Evolutionary conservation across 2,797 vertebrate genomes (phyloP).

Genomic region (Astyanax mexicanus): DNA sequence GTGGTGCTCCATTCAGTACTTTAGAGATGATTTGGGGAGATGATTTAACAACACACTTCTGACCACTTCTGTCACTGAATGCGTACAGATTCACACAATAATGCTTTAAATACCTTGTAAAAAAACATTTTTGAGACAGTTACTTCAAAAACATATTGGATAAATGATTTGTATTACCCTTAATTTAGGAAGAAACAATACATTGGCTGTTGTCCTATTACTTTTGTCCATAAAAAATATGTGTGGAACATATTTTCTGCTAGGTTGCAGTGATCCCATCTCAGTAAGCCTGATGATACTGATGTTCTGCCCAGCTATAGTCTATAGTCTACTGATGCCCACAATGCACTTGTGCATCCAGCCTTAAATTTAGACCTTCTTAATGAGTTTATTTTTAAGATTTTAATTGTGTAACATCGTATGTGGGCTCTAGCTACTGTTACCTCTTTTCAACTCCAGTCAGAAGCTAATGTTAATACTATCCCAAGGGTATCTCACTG

Average conservation of each 20-base stretch:
- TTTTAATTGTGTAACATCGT: background rate
- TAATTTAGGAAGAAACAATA: too few relatives aligned
- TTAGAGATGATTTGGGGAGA: too few relatives aligned
- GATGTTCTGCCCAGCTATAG: background rate
- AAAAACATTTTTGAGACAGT: too few relatives aligned
- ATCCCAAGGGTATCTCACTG: background rate
- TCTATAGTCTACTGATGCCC: background rate
- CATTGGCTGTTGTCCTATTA: too few relatives aligned
- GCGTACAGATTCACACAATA: too few relatives aligned
- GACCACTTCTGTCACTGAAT: too few relatives aligned
- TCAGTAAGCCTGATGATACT: background rate
- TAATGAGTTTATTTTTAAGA: background rate
- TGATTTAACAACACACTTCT: too few relatives aligned
- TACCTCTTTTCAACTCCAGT: background rate
- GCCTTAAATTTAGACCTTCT: background rate
- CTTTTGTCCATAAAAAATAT: too few relatives aligned
- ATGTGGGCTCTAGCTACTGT: background rate
- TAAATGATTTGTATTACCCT: too few relatives aligned
- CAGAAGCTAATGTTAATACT: constrained; percentile 10
- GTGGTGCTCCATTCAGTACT: too few relatives aligned
- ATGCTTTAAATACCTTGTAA: too few relatives aligned
- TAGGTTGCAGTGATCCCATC: background rate
- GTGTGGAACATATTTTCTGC: background rate
- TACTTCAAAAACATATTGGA: too few relatives aligned
- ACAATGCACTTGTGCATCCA: background rate